A percentile compares a stretch with the other conserved stretches of the same genome.
These are phyloP conservation scores for Sabellastarte sp. DNA, from an alignment of 2,888 invertebrate genomes.

Conservation along the genomic window DNA sequence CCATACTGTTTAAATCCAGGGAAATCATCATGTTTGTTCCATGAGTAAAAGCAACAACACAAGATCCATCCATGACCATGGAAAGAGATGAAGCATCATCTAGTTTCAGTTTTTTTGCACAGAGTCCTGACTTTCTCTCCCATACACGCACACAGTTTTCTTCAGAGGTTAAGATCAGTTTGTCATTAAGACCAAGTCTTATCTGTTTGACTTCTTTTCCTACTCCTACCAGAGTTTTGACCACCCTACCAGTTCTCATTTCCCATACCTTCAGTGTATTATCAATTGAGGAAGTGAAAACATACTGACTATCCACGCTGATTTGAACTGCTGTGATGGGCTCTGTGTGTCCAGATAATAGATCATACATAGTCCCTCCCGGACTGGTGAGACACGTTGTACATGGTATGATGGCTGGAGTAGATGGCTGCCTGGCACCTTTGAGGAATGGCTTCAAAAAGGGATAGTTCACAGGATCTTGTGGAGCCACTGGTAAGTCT, in stretches of 20 bases:
- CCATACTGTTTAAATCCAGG: slow-evolving; percentile 35
- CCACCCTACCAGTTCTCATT: slow-evolving; percentile 45
- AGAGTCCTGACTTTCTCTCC: slow-evolving; percentile 37
- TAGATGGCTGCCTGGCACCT: slow-evolving; percentile 40
- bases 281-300: slow-evolving; percentile 49
- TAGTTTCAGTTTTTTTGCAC: slow-evolving; percentile 35
- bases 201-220: slow-evolving; percentile 43
- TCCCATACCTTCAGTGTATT: slow-evolving; percentile 55
- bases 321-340: slow-evolving; percentile 49
- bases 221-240: slow-evolving; percentile 41
- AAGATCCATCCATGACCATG: slow-evolving; percentile 41
- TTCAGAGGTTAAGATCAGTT: slow-evolving; percentile 45
- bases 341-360: slow-evolving; percentile 49
- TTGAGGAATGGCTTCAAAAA: slow-evolving; percentile 40
- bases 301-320: slow-evolving; percentile 46
- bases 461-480: slow-evolving; percentile 50
- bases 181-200: slow-evolving; percentile 36
- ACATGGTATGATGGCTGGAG: slow-evolving; percentile 49
- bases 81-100: slow-evolving; percentile 47
- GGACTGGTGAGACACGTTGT: slow-evolving; percentile 51
- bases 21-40: slow-evolving; percentile 45
- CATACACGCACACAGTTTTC: slow-evolving; percentile 42
- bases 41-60: slow-evolving; percentile 47
- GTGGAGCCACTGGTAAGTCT: slow-evolving; percentile 45
- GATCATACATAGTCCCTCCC: slow-evolving; percentile 49